Conservation (phyloP, 64 coral and sea anemone genomes). For the Pachyseris speciosa region DNA sequence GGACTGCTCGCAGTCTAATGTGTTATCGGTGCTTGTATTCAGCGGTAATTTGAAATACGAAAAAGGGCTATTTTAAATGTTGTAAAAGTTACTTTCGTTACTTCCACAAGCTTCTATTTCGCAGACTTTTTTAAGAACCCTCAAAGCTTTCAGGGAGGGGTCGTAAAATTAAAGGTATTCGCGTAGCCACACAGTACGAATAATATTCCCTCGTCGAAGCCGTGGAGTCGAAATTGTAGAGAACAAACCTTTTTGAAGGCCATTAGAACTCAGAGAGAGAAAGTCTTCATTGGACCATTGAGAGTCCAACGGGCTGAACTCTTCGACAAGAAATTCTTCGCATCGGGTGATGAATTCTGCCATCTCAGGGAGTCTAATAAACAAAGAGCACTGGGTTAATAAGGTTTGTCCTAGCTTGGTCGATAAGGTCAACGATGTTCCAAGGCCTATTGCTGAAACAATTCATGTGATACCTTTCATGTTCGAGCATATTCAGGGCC, state of each 20-base stretch:
- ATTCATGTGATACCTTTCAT: constrained; percentile 72
- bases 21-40: too few relatives aligned
- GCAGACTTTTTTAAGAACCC: too few relatives aligned
- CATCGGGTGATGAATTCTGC: constrained; percentile 81
- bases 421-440: too few relatives aligned
- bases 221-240: background rate
- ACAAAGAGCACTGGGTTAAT: background rate
- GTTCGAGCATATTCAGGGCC: constrained; percentile 85
- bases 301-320: constrained; percentile 85
- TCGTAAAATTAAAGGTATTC: too few relatives aligned
- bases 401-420: background rate
- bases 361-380: constrained; percentile 86
- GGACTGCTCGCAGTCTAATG: too few relatives aligned
- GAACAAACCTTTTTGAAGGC: constrained; percentile 78
- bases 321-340: constrained; percentile 72
- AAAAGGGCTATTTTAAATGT: too few relatives aligned
- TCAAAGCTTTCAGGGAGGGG: too few relatives aligned
- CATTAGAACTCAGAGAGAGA: constrained; percentile 83
- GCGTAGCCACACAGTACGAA: too few relatives aligned
- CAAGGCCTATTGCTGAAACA: background rate
- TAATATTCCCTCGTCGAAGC: too few relatives aligned
- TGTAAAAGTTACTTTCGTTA: too few relatives aligned
- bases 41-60: too few relatives aligned
- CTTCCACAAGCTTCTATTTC: too few relatives aligned
- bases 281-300: constrained; percentile 89